phyloP scores from a whole-genome alignment of 2,797 vertebrate species.

The Hybognathus amarus region DNA sequence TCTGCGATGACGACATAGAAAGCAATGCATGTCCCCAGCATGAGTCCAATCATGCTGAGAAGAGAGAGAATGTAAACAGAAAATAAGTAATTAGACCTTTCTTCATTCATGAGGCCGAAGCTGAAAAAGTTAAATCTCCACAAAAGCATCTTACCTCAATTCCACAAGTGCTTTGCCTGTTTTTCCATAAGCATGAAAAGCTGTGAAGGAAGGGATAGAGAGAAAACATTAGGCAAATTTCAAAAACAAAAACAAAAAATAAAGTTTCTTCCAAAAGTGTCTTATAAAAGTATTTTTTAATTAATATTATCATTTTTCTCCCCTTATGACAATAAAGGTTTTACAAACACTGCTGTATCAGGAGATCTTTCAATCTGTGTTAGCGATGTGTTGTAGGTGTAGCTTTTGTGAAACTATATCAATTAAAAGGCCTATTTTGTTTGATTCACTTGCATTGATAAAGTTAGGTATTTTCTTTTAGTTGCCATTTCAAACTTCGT shows the following conservation, averaged over 20 bases:
- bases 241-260: background rate
- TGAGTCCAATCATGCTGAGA: conserved; percentile 94
- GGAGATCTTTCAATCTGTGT: background rate
- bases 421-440: too few relatives aligned
- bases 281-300: background rate
- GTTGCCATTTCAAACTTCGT: too few relatives aligned
- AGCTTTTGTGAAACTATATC: background rate
- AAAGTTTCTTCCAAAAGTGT: background rate
- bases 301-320: background rate
- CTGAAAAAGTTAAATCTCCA: conserved; percentile 22
- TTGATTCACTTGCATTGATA: too few relatives aligned
- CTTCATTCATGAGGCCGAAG: too few relatives aligned
- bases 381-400: background rate
- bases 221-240: background rate
- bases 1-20: conserved; percentile 99
- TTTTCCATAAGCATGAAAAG: conserved; percentile 95
- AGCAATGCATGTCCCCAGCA: conserved; percentile 98
- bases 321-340: background rate
- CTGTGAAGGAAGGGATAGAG: conserved; percentile 67
- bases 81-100: background rate
- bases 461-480: too few relatives aligned
- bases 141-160: conserved; percentile 80
- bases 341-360: background rate
- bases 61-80: conserved; percentile 9
- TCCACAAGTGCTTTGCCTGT: conserved; percentile 94